Conservation (phyloP, 2,888 invertebrate species). For the Drosophila atripex region DNA sequence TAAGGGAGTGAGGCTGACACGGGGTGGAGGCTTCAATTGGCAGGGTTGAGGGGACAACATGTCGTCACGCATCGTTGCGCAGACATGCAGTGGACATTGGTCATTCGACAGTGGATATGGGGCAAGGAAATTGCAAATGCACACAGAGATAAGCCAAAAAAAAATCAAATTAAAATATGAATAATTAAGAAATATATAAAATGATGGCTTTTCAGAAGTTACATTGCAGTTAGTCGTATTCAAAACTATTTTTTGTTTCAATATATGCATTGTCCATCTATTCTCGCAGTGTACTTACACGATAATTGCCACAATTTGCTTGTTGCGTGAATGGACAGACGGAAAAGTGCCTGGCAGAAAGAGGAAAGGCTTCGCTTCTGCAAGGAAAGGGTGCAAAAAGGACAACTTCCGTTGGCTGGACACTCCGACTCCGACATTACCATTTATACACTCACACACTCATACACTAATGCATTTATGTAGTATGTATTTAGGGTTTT, state of each 20-base stretch:
- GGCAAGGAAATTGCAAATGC: slow-evolving; percentile 55
- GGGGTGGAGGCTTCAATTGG: background rate
- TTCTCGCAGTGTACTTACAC: slow-evolving; percentile 17
- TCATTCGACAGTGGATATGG: slow-evolving; percentile 52
- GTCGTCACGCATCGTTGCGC: slow-evolving; percentile 79
- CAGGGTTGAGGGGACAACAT: slow-evolving; percentile 42
- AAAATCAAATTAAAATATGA: background rate
- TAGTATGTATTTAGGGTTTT: slow-evolving; percentile 13
- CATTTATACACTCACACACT: background rate
- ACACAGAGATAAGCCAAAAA: background rate
- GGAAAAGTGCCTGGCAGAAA: slow-evolving; percentile 25
- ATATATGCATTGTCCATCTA: too few species aligned
- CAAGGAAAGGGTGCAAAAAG: slow-evolving; percentile 49
- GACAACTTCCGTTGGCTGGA: slow-evolving; percentile 46
- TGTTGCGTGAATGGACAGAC: slow-evolving; percentile 72
- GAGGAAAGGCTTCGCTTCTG: slow-evolving; percentile 18
- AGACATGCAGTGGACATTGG: slow-evolving; percentile 57
- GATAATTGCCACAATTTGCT: slow-evolving; percentile 81
- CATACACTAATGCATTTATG: background rate
- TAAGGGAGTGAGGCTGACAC: background rate
- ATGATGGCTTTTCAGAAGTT: background rate
- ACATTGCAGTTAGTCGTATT: background rate
- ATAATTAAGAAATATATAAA: background rate
- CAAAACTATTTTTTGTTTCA: background rate
- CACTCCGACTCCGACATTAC: slow-evolving; percentile 19